Base-by-base conservation (phyloP, 2,797 vertebrate genomes). In the Hippocampus kuda region DNA sequence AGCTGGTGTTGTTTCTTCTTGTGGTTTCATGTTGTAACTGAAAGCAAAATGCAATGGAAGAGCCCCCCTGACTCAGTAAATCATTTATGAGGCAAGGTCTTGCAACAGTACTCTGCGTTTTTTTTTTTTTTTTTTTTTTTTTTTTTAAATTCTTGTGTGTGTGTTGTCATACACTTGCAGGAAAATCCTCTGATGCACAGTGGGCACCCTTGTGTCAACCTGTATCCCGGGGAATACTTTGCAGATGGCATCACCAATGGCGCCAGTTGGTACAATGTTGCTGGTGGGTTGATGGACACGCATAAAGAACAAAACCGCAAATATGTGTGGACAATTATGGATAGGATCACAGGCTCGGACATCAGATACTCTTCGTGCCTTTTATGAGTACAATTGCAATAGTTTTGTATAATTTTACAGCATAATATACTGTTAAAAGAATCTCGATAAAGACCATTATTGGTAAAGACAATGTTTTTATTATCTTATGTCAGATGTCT, bases 161-260 rank as follows among this genome's bases (percentile, higher is more conserved):
- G 49, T 42, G 11, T 63, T 61, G 13, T 22, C 16, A 26, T 78
- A 53, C 72, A 68, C 46, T n/a, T 69, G 68, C 38, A 99, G 97
- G 94, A 94, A 83, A 97, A 98, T 75, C 69, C 80, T 5, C 75
- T 91, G 81, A 99, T 99, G 97, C 91, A 91, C 85, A 88, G 90
- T 75, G 96, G 96, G 18, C 90, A 90, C 78, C 94, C 95, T 68
- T 99, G 97, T 89, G 84, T 88, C 71, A 85, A 93, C 51, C 81
- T 94, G 70, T 94, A 93, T 73, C 88, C 89, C 41, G 67, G 75
- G 0, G 94, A 97, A 71, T 93, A 92, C 85, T 99, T 99, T 84
- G 68, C 84, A 13, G 92, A 93, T 8, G 97, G 97, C 71, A 98
- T 99, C 89, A 98, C 95, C 67, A 99, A 99, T 0, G 97, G 97